Evolutionary conservation across 2,888 invertebrate genomes (phyloP).

Genomic region (Resseliella maxima): DNA sequence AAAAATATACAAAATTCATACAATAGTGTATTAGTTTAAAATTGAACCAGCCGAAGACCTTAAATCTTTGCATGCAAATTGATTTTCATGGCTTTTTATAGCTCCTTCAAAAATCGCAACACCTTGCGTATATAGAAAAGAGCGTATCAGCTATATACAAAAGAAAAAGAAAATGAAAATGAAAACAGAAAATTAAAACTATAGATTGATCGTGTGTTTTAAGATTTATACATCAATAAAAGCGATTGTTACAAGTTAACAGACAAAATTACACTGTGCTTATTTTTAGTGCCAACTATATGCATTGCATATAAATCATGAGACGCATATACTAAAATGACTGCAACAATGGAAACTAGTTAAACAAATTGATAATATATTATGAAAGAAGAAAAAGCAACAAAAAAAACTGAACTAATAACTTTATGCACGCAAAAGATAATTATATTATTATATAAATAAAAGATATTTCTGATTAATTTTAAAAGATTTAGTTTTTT

Average conservation of each 20-base stretch:
- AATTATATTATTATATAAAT: too few species aligned
- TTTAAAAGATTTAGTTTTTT: neutral
- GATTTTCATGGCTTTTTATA: constrained; percentile 54
- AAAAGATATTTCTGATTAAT: neutral
- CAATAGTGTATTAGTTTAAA: neutral
- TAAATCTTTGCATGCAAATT: constrained; percentile 54
- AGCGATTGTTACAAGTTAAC: neutral
- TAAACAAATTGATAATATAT: constrained; percentile 24
- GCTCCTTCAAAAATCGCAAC: neutral
- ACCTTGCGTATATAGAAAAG: neutral
- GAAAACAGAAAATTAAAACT: constrained; percentile 34
- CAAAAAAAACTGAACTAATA: neutral
- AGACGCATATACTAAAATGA: neutral
- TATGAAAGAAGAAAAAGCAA: neutral
- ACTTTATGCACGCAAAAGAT: neutral
- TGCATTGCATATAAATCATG: neutral
- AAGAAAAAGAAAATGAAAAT: neutral
- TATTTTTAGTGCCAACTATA: constrained; percentile 7
- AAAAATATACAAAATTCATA: neutral
- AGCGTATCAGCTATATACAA: neutral
- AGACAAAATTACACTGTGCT: neutral
- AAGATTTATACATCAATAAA: neutral
- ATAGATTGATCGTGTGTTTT: constrained; percentile 39
- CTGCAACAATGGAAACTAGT: neutral
- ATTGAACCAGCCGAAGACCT: constrained; percentile 51